Base-by-base conservation (phyloP, 2,797 vertebrate species). In the Micropoecilia bifurca region DNA sequence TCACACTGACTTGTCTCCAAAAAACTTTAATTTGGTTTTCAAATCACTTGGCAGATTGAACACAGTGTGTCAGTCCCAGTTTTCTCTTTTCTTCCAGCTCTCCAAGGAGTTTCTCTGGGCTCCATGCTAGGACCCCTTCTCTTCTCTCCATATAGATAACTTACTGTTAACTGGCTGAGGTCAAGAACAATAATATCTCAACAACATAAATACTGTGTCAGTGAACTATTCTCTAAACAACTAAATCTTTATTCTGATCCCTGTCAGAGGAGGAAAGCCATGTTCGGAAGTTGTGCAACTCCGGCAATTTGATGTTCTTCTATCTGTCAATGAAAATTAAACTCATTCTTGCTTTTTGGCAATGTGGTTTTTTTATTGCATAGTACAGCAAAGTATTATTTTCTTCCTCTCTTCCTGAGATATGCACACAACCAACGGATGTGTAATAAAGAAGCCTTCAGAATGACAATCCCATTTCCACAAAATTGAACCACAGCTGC, bases 281-380 rank as follows among this genome's bases (percentile, higher is more conserved):
- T 41, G 66, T 25, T 68, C 2, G 9, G 8, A 63, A 41, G 36
- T 68, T 68, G 8, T 68, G 66, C 20, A 68, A 68, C 8, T 68
- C 9, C 1, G 0, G 61, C 3, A 66, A 66, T 66, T 66, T 39
- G 6, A 36, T 39, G 10, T 36, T 36, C 30, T 33, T 33, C 8
- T 18, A 63, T 68, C 63, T 68, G 63, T 68, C 63, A 25, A 25
- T 68, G 36, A 22, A 68, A 41, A 68, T 22, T 41, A 68, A 68
- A 68, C 10, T 68, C 63, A 68, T 25, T 39, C 8, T 12, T 68
- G 36, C 61, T 33, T 39, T 68, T 41, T 41, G 9, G 20, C 33
- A 68, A 3, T 9, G 25, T 41, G 20, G 14, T 25, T 43, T 39
- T 66, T 68, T 22, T 68, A 43, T 41, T 68, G 36, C 63, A 68